Conservation (phyloP, 2,797 vertebrate species). For the Tenualosa thibaudeaui region DNA sequence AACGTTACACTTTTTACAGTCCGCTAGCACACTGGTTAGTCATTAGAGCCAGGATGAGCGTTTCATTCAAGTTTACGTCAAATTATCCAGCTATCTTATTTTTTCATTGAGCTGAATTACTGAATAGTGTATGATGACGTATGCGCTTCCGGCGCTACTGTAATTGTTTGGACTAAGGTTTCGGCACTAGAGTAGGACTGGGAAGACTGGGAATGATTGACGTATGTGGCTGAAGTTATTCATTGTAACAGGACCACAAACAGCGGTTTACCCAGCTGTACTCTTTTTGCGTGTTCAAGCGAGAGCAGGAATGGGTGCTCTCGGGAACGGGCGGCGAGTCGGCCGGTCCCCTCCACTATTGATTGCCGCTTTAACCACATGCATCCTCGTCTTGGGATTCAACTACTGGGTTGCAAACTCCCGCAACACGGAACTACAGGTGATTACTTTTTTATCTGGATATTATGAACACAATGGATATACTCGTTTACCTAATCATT, state of each 20-base stretch:
- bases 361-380: conserved; percentile 83
- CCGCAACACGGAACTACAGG: conserved; percentile 87
- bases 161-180: background rate
- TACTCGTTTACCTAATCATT: background rate
- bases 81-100: background rate
- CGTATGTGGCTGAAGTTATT: background rate
- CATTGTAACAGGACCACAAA: background rate
- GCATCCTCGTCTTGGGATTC: conserved; percentile 87
- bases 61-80: background rate
- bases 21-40: background rate
- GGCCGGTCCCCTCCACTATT: conserved; percentile 88
- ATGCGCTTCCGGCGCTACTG: conserved; percentile 6
- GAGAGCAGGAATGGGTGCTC: conserved; percentile 74
- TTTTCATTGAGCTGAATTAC: background rate
- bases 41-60: background rate
- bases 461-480: background rate
- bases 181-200: background rate
- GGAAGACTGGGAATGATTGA: background rate
- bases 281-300: background rate
- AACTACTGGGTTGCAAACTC: conserved; percentile 96
- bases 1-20: background rate
- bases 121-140: background rate
- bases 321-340: conserved; percentile 85
- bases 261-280: background rate
- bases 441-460: conserved; percentile 54